These are phyloP conservation scores for Paramacrobiotus metropolitanus DNA, from an alignment of 1,140 invertebrate genomes.

Conservation along the genomic window DNA sequence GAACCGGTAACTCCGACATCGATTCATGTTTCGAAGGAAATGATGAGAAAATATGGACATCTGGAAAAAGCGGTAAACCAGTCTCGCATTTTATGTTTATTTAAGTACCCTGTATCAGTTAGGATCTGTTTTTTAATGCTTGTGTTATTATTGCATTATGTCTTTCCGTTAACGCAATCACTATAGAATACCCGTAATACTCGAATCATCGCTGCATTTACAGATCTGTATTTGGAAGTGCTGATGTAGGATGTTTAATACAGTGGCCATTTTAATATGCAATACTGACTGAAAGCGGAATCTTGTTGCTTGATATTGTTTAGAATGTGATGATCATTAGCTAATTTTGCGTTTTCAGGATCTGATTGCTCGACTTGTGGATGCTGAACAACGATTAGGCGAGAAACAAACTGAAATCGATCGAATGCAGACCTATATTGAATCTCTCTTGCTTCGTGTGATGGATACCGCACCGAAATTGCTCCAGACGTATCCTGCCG, in stretches of 20 bases:
- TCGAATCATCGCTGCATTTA: too few relatives aligned
- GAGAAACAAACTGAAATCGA: not conserved
- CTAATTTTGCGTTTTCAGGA: not conserved
- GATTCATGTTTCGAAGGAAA: not conserved
- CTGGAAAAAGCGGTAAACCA: constrained; percentile 3
- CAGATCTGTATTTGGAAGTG: too few relatives aligned
- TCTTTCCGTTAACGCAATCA: too few relatives aligned
- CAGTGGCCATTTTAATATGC: too few relatives aligned
- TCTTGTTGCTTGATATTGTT: too few relatives aligned
- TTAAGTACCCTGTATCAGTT: not conserved
- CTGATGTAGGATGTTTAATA: too few relatives aligned
- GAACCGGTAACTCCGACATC: not conserved
- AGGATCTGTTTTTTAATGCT: not conserved
- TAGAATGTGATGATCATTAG: too few relatives aligned
- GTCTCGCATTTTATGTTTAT: not conserved
- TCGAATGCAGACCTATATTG: not conserved
- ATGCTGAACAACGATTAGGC: not conserved
- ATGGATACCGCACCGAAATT: not conserved
- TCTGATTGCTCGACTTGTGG: not conserved
- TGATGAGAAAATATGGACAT: constrained; percentile 1
- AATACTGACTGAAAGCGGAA: too few relatives aligned
- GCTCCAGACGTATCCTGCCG: not conserved
- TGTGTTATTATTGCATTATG: too few relatives aligned
- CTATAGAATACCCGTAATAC: too few relatives aligned
- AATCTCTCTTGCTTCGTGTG: not conserved